Percentiles rank a stretch among this genome's conserved stretches.
Evolutionary conservation across 2,113 vertebrate genomes (phyloP).

Genomic region (Seriola rivoliana): DNA sequence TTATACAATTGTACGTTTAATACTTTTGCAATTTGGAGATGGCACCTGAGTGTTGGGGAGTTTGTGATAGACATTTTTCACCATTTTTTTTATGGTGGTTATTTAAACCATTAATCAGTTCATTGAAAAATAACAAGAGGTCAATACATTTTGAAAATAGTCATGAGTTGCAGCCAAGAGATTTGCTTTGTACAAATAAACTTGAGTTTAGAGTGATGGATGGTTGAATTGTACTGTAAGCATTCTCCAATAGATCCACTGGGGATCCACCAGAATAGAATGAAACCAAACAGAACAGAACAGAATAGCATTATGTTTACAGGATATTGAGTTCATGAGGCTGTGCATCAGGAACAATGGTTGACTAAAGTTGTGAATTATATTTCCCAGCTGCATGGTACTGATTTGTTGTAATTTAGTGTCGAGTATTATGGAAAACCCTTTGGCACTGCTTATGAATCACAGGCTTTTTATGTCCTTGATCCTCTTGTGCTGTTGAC

Average conservation of each 20-base stretch:
- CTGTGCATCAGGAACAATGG: conserved; percentile 11
- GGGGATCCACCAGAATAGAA: neutral
- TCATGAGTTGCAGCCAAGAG: neutral
- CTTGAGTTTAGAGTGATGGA: neutral
- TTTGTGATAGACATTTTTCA: neutral
- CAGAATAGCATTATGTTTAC: conserved; percentile 61
- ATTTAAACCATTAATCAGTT: neutral
- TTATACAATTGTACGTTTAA: neutral
- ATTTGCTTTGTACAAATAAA: neutral
- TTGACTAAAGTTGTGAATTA: conserved; percentile 25
- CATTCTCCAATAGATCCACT: neutral
- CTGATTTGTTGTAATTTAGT: conserved; percentile 41
- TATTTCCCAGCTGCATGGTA: conserved; percentile 31
- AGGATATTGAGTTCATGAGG: conserved; percentile 18
- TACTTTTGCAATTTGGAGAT: neutral
- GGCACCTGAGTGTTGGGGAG: too few relatives aligned
- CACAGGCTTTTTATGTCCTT: conserved; percentile 43
- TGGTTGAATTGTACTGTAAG: neutral
- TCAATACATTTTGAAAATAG: neutral
- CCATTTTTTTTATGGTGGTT: neutral
- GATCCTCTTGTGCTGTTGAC: conserved; percentile 61
- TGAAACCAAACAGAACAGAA: conserved; percentile 18
- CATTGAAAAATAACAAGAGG: neutral
- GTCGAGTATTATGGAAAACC: conserved; percentile 44
- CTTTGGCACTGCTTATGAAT: conserved; percentile 59